These are phyloP conservation scores for Porites lobata DNA, from an alignment of 92 coral and sea anemone species.

Conservation along the genomic window DNA sequence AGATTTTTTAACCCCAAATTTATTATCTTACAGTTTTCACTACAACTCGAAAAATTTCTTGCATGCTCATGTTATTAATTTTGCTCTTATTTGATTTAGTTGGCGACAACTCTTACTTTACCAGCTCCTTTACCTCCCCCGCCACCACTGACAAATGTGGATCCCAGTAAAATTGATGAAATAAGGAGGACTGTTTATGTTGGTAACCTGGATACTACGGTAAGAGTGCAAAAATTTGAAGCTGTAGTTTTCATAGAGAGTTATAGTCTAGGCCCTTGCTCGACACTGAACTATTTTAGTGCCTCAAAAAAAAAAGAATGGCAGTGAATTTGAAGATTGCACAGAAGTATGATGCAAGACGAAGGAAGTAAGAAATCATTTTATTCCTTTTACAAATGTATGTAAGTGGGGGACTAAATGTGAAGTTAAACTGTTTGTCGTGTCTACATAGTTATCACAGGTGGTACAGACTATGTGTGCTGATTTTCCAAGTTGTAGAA, in stretches of 20 bases:
- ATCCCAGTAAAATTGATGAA: constrained; percentile 94
- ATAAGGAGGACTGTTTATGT: constrained; percentile 95
- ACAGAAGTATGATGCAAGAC: not conserved
- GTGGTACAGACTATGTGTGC: no score
- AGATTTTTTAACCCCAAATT: no score
- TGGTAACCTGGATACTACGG: constrained; percentile 85
- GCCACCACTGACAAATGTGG: constrained; percentile 89
- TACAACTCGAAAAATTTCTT: not conserved
- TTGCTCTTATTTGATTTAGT: not conserved
- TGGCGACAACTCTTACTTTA: constrained; percentile 79
- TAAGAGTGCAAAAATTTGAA: constrained; percentile 16
- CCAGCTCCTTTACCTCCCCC: constrained; percentile 92
- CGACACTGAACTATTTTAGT: not conserved
- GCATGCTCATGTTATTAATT: not conserved
- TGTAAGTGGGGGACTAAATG: not conserved
- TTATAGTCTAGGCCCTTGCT: not conserved
- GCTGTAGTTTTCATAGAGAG: not conserved
- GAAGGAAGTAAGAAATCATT: not conserved
- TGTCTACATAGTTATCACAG: no score
- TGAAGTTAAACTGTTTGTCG: not conserved
- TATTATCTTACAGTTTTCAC: no score
- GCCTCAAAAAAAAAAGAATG: not conserved
- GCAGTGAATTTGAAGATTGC: not conserved
- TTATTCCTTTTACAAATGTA: no score
- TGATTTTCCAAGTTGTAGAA: no score